Percentiles rank a stretch among this genome's conserved stretches.
Conservation (phyloP, 37 sponge, comb jelly and placozoan species). For the Beroe forskalii region DNA sequence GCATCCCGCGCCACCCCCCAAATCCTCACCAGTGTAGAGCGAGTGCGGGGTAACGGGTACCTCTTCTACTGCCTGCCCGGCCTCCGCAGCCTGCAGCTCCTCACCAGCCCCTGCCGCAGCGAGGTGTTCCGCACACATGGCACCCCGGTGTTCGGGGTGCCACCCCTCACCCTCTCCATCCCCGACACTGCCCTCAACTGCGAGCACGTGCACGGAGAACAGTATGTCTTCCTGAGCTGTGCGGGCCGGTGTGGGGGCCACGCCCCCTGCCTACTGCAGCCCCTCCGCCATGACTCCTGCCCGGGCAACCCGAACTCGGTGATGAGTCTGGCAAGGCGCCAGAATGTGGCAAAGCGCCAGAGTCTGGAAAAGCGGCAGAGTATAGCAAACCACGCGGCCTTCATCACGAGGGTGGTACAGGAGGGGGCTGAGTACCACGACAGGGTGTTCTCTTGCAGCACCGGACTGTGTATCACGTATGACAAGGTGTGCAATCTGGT, state of each 20-base stretch:
- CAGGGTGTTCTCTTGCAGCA: not conserved
- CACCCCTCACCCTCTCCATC: not conserved
- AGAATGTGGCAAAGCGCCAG: too few species aligned
- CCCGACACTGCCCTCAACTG: not conserved
- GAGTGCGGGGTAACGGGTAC: not conserved
- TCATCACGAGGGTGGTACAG: not conserved
- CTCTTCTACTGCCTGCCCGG: not conserved
- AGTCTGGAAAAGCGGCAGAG: too few species aligned
- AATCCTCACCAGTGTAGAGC: not conserved
- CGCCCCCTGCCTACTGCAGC: not conserved
- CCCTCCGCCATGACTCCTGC: not conserved
- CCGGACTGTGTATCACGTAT: not conserved
- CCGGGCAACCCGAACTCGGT: not conserved
- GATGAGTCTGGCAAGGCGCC: not conserved
- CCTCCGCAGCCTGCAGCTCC: not conserved
- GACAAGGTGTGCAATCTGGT: not conserved
- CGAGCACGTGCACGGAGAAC: not conserved
- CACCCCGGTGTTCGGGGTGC: not conserved
- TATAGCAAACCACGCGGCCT: too few species aligned
- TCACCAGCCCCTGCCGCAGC: not conserved
- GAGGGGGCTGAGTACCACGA: not conserved
- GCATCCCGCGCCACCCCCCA: not conserved
- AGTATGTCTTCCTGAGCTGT: not conserved
- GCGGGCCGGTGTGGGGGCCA: not conserved
- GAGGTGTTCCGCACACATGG: not conserved